A percentile compares a stretch with the other conserved stretches of the same genome.
These are phyloP conservation scores for Enoplosus armatus DNA, from an alignment of 2,797 vertebrate genomes.

Conservation along the genomic window DNA sequence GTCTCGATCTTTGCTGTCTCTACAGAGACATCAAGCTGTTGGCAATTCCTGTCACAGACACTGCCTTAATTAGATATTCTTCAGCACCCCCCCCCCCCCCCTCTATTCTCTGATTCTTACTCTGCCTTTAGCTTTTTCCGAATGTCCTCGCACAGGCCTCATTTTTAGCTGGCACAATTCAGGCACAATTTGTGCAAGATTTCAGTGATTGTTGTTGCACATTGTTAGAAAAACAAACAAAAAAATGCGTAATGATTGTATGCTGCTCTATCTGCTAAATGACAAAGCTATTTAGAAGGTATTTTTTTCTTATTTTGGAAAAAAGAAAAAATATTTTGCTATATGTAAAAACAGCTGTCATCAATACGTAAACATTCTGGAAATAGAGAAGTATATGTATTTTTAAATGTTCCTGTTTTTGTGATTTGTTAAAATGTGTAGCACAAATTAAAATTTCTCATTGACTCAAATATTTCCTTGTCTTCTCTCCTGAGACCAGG, in stretches of 20 bases:
- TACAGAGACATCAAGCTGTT: conserved; percentile 56
- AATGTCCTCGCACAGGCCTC: conserved; percentile 56
- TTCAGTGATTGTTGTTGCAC: conserved; percentile 79
- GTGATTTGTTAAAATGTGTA: conserved; percentile 84
- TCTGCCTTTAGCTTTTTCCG: conserved; percentile 61
- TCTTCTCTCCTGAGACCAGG: conserved; percentile 17
- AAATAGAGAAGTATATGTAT: conserved; percentile 83
- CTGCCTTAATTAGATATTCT: conserved; percentile 62
- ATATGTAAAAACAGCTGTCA: conserved; percentile 76
- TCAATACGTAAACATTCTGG: conserved; percentile 81
- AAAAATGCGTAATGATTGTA: conserved; percentile 76
- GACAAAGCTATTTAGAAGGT: conserved; percentile 80
- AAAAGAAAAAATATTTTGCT: conserved; percentile 79
- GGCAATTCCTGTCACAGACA: conserved; percentile 59
- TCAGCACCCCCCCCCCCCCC: conserved; percentile 46
- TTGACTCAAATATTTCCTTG: conserved; percentile 58
- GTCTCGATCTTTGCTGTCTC: conserved; percentile 46
- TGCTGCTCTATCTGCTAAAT: conserved; percentile 82
- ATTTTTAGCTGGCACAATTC: conserved; percentile 66
- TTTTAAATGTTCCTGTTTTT: conserved; percentile 84
- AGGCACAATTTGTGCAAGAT: conserved; percentile 68
- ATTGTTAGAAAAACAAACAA: conserved; percentile 56
- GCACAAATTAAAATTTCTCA: conserved; percentile 83
- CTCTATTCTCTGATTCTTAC: conserved; percentile 42
- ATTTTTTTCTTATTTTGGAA: conserved; percentile 75